phyloP scores from a whole-genome alignment of 1,140 invertebrate species.

The Rhyzopertha dominica region DNA sequence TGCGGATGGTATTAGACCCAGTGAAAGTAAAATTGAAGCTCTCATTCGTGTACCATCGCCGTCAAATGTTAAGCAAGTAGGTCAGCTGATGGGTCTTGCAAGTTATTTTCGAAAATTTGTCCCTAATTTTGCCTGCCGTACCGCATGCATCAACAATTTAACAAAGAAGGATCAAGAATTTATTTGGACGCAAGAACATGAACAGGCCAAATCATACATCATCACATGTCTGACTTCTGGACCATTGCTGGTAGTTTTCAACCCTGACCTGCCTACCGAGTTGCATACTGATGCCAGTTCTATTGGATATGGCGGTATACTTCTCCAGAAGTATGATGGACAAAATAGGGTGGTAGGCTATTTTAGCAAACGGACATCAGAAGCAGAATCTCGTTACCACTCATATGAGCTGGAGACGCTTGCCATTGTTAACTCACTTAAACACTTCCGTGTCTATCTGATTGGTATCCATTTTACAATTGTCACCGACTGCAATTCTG shows the following conservation, averaged over 20 bases:
- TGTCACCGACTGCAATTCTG: too few relatives aligned
- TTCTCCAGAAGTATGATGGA: conserved; percentile 39
- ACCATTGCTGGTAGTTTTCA: conserved; percentile 40
- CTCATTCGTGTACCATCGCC: conserved; percentile 30
- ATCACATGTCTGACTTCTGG: conserved; percentile 14
- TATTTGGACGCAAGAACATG: conserved; percentile 24
- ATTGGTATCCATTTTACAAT: too few relatives aligned
- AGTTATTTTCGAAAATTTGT: conserved; percentile 39
- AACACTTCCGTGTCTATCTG: too few relatives aligned
- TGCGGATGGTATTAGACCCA: conserved; percentile 17
- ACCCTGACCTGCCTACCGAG: conserved; percentile 28
- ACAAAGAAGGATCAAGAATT: conserved; percentile 34
- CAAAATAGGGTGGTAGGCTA: conserved; percentile 26
- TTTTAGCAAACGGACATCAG: conserved; percentile 30
- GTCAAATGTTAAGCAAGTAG: conserved; percentile 32
- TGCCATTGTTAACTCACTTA: conserved; percentile 26
- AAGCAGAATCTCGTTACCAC: conserved; percentile 28
- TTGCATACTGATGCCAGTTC: conserved; percentile 42
- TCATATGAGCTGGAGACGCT: conserved; percentile 34
- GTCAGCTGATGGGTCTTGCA: conserved; percentile 32
- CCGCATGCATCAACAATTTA: conserved; percentile 32
- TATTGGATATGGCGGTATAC: conserved; percentile 34
- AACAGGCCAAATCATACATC: conserved; percentile 29
- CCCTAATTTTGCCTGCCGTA: conserved; percentile 30
- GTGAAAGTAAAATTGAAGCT: conserved; percentile 30